A percentile compares a stretch with the other conserved stretches of the same genome.
These are phyloP conservation scores for Stictonetta naevosa DNA, from an alignment of 2,113 vertebrate species.

Conservation along the genomic window DNA sequence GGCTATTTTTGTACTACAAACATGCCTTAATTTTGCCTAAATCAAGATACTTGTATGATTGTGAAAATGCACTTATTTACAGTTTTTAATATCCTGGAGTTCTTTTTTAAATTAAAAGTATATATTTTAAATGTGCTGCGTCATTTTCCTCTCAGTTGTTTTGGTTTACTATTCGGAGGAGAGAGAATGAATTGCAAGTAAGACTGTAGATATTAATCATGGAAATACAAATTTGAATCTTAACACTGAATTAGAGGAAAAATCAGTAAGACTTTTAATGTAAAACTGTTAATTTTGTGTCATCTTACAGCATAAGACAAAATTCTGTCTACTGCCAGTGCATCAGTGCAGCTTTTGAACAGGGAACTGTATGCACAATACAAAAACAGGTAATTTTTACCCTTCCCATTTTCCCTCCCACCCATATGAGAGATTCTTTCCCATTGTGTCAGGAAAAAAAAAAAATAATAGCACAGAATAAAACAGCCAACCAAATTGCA, in stretches of 20 bases:
- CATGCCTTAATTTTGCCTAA: constrained; percentile 16
- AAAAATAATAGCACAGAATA: neutral
- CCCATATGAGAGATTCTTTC: neutral
- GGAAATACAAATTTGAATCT: neutral
- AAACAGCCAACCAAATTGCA: neutral
- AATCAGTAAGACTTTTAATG: neutral
- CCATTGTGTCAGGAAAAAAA: neutral
- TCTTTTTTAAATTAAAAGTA: constrained; percentile 31
- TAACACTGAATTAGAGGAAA: neutral
- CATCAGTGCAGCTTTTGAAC: neutral
- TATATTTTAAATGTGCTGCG: neutral
- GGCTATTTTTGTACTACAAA: constrained; percentile 58
- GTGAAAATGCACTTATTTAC: constrained; percentile 54
- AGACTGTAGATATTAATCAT: neutral
- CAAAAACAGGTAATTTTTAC: neutral
- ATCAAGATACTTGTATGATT: constrained; percentile 9
- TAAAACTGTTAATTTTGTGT: neutral
- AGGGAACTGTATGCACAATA: neutral
- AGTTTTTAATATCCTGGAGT: constrained; percentile 9
- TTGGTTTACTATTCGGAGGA: neutral
- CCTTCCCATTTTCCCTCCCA: neutral
- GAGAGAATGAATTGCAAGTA: neutral
- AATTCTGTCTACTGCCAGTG: neutral
- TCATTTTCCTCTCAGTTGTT: neutral
- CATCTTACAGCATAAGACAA: neutral